These are phyloP conservation scores for Mobula birostris DNA, from an alignment of 2,113 vertebrate genomes.

Conservation along the genomic window DNA sequence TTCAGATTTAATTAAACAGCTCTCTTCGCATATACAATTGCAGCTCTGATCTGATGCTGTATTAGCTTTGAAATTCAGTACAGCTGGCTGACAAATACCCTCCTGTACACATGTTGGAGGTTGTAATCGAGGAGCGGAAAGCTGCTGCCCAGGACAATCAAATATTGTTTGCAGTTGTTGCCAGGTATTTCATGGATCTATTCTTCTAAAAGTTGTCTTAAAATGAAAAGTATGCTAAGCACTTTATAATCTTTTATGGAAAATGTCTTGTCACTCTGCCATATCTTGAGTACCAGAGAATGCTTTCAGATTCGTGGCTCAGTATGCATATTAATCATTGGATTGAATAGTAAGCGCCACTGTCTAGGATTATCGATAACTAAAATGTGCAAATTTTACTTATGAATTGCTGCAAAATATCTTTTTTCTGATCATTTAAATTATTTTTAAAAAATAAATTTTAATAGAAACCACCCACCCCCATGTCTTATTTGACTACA, in stretches of 20 bases:
- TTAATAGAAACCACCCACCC: neutral
- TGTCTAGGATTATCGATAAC: neutral
- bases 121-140: neutral
- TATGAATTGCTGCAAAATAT: neutral
- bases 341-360: neutral
- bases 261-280: neutral
- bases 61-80: conserved; percentile 50
- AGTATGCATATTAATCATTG: neutral
- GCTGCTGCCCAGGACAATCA: neutral
- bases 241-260: neutral
- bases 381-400: neutral
- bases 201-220: neutral
- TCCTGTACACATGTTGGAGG: neutral
- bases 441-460: neutral
- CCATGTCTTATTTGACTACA: neutral
- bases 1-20: conserved; percentile 52
- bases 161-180: neutral
- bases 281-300: neutral
- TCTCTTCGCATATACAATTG: conserved; percentile 53
- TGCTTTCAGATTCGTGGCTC: neutral
- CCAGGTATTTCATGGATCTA: neutral
- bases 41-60: conserved; percentile 45
- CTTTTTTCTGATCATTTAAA: no score
- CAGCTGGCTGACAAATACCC: conserved; percentile 31
- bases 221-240: neutral